phyloP scores from a whole-genome alignment of 2,797 vertebrate species.

The Leptodactylus fallax region DNA sequence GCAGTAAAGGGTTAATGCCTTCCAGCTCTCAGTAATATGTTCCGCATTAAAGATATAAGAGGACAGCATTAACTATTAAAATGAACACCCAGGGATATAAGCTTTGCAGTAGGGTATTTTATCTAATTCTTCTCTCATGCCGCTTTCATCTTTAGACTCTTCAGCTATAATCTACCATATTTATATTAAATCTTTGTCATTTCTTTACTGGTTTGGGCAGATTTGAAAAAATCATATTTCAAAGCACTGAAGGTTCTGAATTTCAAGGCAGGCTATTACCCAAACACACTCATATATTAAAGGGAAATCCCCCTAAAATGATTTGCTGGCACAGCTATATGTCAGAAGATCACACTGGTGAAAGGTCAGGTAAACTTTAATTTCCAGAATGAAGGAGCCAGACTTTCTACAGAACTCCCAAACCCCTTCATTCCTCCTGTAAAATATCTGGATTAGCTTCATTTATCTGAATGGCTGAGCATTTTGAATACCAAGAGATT shows the following conservation, averaged over 20 bases:
- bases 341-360: too few relatives aligned
- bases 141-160: not conserved
- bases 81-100: not conserved
- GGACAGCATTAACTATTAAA: not conserved
- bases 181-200: not conserved
- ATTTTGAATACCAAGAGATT: too few relatives aligned
- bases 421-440: too few relatives aligned
- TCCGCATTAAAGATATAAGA: not conserved
- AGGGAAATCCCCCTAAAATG: too few relatives aligned
- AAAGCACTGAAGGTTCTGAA: not conserved
- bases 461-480: too few relatives aligned
- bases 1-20: not conserved
- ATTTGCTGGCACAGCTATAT: too few relatives aligned
- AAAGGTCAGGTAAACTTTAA: too few relatives aligned
- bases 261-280: too few relatives aligned
- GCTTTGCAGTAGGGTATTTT: not conserved
- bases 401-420: too few relatives aligned
- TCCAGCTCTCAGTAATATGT: not conserved
- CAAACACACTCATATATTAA: too few relatives aligned
- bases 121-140: not conserved
- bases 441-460: too few relatives aligned
- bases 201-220: not conserved
- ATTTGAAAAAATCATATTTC: not conserved
- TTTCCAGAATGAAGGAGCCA: too few relatives aligned
- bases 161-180: not conserved